Evolutionary conservation across 2,888 invertebrate genomes (phyloP), one percentile per base, ranked within the genome.

Genomic region (Agrotis ipsilon): DNA sequence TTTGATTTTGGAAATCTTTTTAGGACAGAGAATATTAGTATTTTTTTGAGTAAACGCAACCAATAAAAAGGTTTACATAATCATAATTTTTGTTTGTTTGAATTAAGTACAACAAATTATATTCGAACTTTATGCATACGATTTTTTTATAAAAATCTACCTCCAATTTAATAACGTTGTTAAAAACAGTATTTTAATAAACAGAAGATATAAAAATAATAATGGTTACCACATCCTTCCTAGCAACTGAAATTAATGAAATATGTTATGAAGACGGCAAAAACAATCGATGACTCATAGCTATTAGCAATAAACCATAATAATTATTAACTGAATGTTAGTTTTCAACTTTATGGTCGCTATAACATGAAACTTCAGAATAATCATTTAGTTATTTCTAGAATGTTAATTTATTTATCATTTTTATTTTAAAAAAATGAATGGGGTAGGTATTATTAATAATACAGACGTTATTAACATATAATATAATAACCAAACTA

Each of bases 201-300:
- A 39, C 45, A 39, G 65, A 32, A 39, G 65, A 32, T 65, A 74
- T 72, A 58, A 72, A n/a, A 72, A n/a, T 66, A 58, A 27, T 72
- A 39, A 72, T 58, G 19, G 67, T 19, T 0, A 27, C 72, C 74
- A 57, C 72, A 74, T 74, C 72, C 72, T 66, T 51, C 14, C 67
- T 52, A 74, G 13, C 52, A 18, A 67, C 57, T n/a, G 24, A 2
- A 27, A 13, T 46, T 49, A 45, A 52, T 32, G 51, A 18, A 52
- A 24, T 58, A 54, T 71, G 46, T 24, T 24, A 65, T 73, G 48
- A 32, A 73, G 49, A 65, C 55, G 5, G n/a, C 43, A 49, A 45
- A 64, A 72, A 46, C 51, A 65, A 45, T 45, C 6, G 27, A 68
- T 68, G 52, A 58, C 18, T 69, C 49, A 70, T 63, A 60, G 48